Evolutionary conservation across 2,797 vertebrate genomes (phyloP).

Genomic region (Oreortyx pictus): DNA sequence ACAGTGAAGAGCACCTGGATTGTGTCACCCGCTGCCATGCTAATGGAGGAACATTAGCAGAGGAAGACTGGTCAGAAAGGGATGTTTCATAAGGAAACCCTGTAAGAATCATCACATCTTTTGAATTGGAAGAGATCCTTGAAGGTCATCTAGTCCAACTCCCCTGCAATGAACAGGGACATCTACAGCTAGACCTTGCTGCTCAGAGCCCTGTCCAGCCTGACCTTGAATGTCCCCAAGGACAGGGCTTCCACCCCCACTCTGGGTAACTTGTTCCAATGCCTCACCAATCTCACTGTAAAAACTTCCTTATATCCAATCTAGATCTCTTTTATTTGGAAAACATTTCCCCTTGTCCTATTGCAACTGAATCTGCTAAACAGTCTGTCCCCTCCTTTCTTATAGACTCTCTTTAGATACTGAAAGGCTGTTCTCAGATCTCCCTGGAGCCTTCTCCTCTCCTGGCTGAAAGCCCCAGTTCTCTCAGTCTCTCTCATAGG

Average conservation of each 20-base stretch:
- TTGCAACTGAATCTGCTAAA: background rate
- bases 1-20: fast-evolving
- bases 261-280: background rate
- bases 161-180: background rate
- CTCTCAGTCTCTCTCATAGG: too few relatives aligned
- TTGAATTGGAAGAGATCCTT: background rate
- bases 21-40: fast-evolving
- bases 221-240: background rate
- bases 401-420: background rate
- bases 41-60: fast-evolving
- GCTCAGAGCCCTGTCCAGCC: background rate
- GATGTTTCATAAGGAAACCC: background rate
- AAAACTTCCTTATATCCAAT: background rate
- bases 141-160: background rate
- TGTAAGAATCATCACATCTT: background rate
- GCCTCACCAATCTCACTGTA: background rate
- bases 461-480: too few relatives aligned
- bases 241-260: background rate
- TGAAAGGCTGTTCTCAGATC: background rate
- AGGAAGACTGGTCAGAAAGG: background rate
- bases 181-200: background rate
- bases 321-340: background rate
- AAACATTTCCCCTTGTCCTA: background rate
- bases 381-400: background rate
- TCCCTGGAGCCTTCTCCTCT: background rate